Base-by-base conservation (phyloP, 1,140 invertebrate species). In the Nasonia longicornis region DNA sequence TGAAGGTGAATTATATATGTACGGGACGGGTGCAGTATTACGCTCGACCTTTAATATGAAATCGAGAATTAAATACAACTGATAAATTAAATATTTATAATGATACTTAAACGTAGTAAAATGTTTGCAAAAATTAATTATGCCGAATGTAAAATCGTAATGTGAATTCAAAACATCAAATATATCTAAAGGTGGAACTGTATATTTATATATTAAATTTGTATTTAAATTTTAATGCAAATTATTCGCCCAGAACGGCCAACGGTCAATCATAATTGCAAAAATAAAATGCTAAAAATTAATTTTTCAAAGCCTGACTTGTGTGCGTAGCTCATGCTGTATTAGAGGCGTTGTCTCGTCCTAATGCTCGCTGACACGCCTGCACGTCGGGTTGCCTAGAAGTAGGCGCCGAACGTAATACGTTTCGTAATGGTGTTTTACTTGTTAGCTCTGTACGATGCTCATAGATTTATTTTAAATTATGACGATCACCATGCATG, bases 371-470 rank as follows among this genome's bases (percentile, higher is more conserved):
- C 74, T 48, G 66, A 83, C 82, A 72, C 74, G 35, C 58, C 45
- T 45, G 83, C 26, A 71, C 35, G 42, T 52, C 80, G 45, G 79
- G 84, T 84, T 81, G 77, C 82, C 82, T 73, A 67, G 14, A 20
- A 11, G 12, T n/a, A 83, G 84, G 84, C 84, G 82, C 75, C 31
- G 42, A 79, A 26, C 35, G 11, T 70, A n/a, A 20, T 38, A 20
- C 16, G 4, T 58, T 58, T 58, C 2, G 20, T n/a, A 58, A n/a
- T 58, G 20, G 16, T 2, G 14, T 3, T 52, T 2, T 52, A 14
- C 16, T 52, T 52, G 14, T 16, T 20, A 52, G 48, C 16, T 1
- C 3, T 16, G 12, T 20, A 52, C 48, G 2, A 16, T 52, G 2
- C 16, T n/a, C 3, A 58, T 7, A 58, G 45, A 14, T 14, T 58